Conservation (phyloP, 2,888 invertebrate genomes). For the Sarcophaga variegata region DNA sequence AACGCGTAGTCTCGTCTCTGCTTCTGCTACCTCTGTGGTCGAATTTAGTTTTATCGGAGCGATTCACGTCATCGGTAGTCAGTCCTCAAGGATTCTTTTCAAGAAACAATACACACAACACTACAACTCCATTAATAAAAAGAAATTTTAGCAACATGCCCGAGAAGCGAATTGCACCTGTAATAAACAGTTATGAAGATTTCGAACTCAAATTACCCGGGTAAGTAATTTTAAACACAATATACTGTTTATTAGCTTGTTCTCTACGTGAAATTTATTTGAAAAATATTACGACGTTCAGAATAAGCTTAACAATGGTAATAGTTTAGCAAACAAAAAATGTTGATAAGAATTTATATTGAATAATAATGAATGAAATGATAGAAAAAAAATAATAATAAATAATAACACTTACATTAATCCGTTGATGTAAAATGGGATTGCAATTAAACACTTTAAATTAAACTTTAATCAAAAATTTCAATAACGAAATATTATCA, state of each 20-base stretch:
- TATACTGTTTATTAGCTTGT: background rate
- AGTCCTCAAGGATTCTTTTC: slow-evolving; percentile 19
- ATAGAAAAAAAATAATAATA: background rate
- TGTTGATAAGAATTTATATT: background rate
- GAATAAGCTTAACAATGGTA: slow-evolving; percentile 38
- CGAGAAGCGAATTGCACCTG: slow-evolving; percentile 75
- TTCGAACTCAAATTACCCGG: slow-evolving; percentile 77
- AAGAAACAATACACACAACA: background rate
- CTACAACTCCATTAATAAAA: slow-evolving; percentile 4
- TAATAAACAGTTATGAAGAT: slow-evolving; percentile 76
- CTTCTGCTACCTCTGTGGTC: slow-evolving; percentile 63
- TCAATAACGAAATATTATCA: background rate
- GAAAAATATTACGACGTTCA: background rate
- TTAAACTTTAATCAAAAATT: background rate
- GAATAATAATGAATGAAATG: background rate
- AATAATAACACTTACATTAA: background rate
- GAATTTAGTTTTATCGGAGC: slow-evolving; percentile 57
- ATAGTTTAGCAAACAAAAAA: background rate
- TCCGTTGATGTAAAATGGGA: background rate
- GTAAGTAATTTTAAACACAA: slow-evolving; percentile 73
- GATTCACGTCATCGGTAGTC: slow-evolving; percentile 34
- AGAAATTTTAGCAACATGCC: slow-evolving; percentile 74
- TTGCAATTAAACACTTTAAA: no score
- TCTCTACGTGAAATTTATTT: slow-evolving; percentile 34
- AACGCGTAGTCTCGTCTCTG: slow-evolving; percentile 62